phyloP scores from a whole-genome alignment of 2,888 invertebrate species.

The Ophioninae sp. region DNA sequence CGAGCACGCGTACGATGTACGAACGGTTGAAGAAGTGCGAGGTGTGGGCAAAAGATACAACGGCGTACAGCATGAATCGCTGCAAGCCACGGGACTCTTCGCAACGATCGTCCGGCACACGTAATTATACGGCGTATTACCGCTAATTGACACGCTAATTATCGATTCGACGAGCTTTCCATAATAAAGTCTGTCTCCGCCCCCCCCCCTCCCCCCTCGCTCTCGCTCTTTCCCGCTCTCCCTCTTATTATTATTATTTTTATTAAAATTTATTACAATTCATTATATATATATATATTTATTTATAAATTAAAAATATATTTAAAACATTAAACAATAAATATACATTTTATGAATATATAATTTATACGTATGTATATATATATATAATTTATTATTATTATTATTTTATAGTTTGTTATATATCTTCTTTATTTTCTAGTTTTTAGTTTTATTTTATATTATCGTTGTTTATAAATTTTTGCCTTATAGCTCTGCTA shows the following conservation, averaged over 20 bases:
- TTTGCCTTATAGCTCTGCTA: no score
- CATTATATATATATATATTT: no score
- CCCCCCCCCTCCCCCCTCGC: slow-evolving; percentile 29
- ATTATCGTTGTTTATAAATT: no score
- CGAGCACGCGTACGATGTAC: background rate
- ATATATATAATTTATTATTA: no score
- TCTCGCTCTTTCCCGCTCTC: background rate
- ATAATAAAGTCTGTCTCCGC: slow-evolving; percentile 64
- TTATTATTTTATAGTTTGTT: no score
- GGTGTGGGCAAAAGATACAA: slow-evolving; percentile 16
- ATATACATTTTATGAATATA: no score
- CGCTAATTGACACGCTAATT: slow-evolving; percentile 79
- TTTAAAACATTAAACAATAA: no score
- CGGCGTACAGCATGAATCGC: slow-evolving; percentile 7
- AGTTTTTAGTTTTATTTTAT: no score
- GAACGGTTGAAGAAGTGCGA: slow-evolving; percentile 1
- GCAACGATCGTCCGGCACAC: slow-evolving; percentile 38
- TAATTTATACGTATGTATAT: no score
- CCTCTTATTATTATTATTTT: background rate
- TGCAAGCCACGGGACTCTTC: slow-evolving; percentile 37
- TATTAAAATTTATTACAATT: no score
- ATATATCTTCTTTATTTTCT: no score
- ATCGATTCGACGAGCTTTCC: slow-evolving; percentile 74
- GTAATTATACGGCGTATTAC: slow-evolving; percentile 77
- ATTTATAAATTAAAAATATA: no score